phyloP scores from a whole-genome alignment of 2,113 vertebrate species.

The Sigmodon hispidus region DNA sequence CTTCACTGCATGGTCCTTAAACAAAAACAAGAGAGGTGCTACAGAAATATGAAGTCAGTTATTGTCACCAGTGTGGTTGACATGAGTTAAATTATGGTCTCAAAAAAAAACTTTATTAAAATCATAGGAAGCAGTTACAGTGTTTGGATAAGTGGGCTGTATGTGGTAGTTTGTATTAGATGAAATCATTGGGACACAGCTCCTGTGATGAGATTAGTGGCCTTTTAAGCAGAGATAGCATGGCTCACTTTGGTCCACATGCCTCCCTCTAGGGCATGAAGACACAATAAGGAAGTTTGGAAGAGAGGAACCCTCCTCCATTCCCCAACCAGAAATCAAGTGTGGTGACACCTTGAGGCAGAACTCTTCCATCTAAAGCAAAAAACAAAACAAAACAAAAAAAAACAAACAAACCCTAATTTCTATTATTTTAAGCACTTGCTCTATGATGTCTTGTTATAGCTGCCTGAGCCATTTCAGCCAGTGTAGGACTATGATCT shows the following conservation, averaged over 20 bases:
- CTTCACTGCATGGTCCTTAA: background rate
- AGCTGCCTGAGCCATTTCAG: background rate
- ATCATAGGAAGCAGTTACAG: background rate
- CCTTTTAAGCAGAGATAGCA: background rate
- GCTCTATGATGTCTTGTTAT: background rate
- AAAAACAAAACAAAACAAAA: no score
- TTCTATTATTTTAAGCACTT: background rate
- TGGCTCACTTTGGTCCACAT: rapidly evolving
- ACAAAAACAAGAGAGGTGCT: background rate
- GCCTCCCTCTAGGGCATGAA: background rate
- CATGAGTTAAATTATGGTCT: background rate
- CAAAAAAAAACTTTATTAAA: background rate
- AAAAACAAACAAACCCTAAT: no score
- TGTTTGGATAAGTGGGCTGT: background rate
- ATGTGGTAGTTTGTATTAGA: background rate
- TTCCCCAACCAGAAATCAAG: background rate
- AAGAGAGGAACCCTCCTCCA: background rate
- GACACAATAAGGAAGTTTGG: background rate
- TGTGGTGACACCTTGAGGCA: background rate
- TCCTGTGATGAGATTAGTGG: background rate
- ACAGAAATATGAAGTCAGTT: background rate
- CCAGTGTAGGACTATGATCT: background rate
- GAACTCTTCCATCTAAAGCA: background rate
- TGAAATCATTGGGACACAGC: background rate
- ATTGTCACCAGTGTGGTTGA: background rate